Evolutionary conservation across 2,888 invertebrate species (phyloP), one percentile per base, ranked within the genome.

Genomic region (Oligia fasciuncula): DNA sequence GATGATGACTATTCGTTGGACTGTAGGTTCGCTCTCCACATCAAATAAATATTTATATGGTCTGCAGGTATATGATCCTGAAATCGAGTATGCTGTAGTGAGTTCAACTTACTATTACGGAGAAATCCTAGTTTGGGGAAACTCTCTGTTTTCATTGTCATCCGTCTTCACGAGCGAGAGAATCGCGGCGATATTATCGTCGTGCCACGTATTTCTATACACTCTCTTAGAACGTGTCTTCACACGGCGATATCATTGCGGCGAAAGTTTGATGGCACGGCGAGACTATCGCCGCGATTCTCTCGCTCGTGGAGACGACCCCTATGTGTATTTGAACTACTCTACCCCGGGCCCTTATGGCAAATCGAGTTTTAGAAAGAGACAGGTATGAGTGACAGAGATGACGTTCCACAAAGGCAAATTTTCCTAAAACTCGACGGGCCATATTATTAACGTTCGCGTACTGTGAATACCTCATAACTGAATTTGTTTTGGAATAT

Each of bases 41-140:
- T 51, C 49, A 51, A 78, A 11, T 69, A 63, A 63, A 79, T 60
- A 60, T 76, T 76, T 82, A 70, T 66, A 43, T 72, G 72, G 40
- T 66, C 85, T n/a, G 54, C 81, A 81, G 81, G 72, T 85, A 23
- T 46, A 73, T 19, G 81, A 73, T 80, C 81, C 81, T 46, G 85
- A 85, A 46, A 72, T 51, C 67, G 79, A 57, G 67, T 81, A 51
- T 9, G 85, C 81, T 29, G 1, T 13, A n/a, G 81, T 81, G 57
- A 81, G 81, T 81, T 60, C 23, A 14, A 14, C 40, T 57, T 79
- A 71, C n/a, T 70, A 13, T 70, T 67, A 63, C 29, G 19, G 82
- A 51, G 13, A 74, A 67, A 66, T 74, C 74, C 66, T 51, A 66
- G 43, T 73, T n/a, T 73, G 35, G 43, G 60, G 6, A 60, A 13